Evolutionary conservation across 2,113 vertebrate genomes (phyloP).

Genomic region (Psittacara wagleri): DNA sequence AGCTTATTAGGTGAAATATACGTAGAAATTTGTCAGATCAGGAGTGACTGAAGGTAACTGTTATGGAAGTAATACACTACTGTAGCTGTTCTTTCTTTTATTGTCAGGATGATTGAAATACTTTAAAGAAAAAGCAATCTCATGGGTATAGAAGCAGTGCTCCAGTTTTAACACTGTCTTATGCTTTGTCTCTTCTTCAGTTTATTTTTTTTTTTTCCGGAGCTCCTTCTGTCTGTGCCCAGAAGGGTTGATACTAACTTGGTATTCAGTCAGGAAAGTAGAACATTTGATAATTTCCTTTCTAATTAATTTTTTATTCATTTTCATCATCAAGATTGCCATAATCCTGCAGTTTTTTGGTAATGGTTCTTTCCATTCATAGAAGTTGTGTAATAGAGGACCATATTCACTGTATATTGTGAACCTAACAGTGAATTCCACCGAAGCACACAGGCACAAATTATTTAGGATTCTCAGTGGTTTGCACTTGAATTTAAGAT

Average conservation of each 20-base stretch:
- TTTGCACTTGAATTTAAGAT: background rate
- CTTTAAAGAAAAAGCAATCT: slow-evolving; percentile 57
- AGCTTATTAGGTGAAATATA: slow-evolving; percentile 19
- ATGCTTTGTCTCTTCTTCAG: background rate
- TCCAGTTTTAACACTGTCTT: slow-evolving; percentile 19
- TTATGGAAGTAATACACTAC: slow-evolving; percentile 59
- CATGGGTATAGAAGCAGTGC: background rate
- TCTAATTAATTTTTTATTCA: background rate
- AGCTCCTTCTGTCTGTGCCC: slow-evolving; percentile 20
- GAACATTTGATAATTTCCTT: background rate
- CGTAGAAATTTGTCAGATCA: slow-evolving; percentile 13
- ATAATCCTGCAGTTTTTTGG: background rate
- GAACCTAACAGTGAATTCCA: background rate
- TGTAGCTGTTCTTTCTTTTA: slow-evolving; percentile 29
- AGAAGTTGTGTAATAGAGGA: background rate
- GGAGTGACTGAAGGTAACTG: slow-evolving; percentile 40
- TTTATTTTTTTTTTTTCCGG: background rate
- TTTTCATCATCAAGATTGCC: background rate
- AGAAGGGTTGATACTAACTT: slow-evolving; percentile 22
- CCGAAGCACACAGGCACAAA: background rate
- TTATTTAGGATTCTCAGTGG: background rate
- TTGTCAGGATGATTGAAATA: slow-evolving; percentile 63
- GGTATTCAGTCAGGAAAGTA: background rate
- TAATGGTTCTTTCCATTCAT: background rate
- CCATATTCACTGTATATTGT: background rate